phyloP scores from a whole-genome alignment of 1,140 invertebrate species.

The Cryptotermes secundus region DNA sequence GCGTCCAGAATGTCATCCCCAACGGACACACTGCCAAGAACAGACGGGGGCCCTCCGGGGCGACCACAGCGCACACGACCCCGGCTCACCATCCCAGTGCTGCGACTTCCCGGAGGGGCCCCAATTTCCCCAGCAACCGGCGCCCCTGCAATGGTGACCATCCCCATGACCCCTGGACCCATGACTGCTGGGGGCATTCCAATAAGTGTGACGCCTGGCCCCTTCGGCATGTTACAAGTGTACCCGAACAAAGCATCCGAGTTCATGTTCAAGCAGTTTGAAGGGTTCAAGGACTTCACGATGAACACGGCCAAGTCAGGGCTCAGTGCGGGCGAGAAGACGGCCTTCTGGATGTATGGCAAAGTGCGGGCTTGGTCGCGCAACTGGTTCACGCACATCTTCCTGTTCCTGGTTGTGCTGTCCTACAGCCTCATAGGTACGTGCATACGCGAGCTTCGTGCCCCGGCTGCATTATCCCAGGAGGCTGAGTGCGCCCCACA shows the following conservation, averaged over 20 bases:
- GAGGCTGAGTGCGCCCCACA: too few species aligned
- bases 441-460: too few species aligned
- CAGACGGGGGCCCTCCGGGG: neutral
- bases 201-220: neutral
- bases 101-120: neutral
- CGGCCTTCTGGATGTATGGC: conserved; percentile 74
- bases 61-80: neutral
- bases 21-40: neutral
- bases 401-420: conserved; percentile 73
- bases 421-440: conserved; percentile 72
- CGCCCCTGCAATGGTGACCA: conserved; percentile 16
- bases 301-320: conserved; percentile 70
- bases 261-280: conserved; percentile 73
- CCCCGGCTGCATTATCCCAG: too few species aligned
- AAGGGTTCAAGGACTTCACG: conserved; percentile 69
- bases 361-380: conserved; percentile 74
- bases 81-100: neutral
- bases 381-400: conserved; percentile 86
- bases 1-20: neutral
- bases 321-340: conserved; percentile 77
- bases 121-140: neutral
- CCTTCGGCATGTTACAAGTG: conserved; percentile 39
- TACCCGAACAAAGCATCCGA: conserved; percentile 66
- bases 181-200: conserved; percentile 22
- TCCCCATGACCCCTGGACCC: conserved; percentile 32